Conservation (phyloP, 2,797 vertebrate species). For the Holocentrus rufus region DNA sequence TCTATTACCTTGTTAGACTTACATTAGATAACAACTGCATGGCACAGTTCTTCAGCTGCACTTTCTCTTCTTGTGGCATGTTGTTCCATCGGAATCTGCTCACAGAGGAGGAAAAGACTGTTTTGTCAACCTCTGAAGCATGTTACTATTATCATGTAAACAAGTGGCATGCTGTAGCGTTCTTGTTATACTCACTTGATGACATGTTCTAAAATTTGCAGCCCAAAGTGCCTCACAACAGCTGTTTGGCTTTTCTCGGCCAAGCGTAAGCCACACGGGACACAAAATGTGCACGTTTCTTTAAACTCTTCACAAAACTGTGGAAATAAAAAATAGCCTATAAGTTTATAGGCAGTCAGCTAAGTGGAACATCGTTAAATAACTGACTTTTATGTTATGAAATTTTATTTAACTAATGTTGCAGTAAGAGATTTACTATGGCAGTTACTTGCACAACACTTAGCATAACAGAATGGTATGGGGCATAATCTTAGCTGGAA, state of each 20-base stretch:
- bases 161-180: neutral
- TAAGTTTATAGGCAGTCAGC: neutral
- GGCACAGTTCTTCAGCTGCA: constrained; percentile 92
- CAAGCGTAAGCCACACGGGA: constrained; percentile 92
- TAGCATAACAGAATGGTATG: too few relatives aligned
- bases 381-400: neutral
- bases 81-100: constrained; percentile 94
- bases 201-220: constrained; percentile 97
- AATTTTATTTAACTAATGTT: neutral
- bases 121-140: neutral
- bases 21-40: constrained; percentile 93
- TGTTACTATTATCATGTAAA: neutral
- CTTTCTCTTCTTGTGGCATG: constrained; percentile 92
- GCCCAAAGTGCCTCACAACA: constrained; percentile 94
- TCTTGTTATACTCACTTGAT: constrained; percentile 89
- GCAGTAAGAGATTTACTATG: neutral
- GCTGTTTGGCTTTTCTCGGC: constrained; percentile 91
- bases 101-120: constrained; percentile 3
- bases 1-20: constrained; percentile 62
- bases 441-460: constrained; percentile 6
- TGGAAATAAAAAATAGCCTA: neutral
- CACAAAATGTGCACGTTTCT: constrained; percentile 91
- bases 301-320: constrained; percentile 99
- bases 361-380: neutral
- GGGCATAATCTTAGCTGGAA: constrained; percentile 26